These are phyloP conservation scores for Oceanodroma tethys DNA, from an alignment of 2,113 vertebrate genomes.

Conservation along the genomic window DNA sequence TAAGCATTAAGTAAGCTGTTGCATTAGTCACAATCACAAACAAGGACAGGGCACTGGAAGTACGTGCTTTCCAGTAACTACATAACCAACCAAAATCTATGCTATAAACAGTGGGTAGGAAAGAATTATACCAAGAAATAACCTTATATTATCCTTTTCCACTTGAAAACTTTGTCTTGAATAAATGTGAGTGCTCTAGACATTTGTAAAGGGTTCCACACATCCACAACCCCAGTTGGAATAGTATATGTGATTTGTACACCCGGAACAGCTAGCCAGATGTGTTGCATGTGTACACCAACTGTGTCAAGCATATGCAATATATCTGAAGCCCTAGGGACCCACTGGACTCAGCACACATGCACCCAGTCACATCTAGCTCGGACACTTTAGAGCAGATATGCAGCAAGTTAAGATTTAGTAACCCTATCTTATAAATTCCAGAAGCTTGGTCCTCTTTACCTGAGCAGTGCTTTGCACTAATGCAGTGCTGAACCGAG, in stretches of 20 bases:
- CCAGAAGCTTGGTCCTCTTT: not conserved
- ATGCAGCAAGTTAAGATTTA: not conserved
- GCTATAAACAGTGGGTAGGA: rapidly evolving
- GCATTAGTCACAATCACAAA: not conserved
- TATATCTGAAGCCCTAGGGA: not conserved
- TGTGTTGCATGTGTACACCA: not conserved
- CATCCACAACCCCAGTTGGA: not conserved
- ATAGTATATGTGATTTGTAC: not conserved
- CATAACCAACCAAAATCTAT: not conserved
- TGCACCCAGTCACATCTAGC: not conserved
- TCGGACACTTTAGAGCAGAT: not conserved
- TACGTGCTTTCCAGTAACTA: not conserved
- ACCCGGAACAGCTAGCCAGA: not conserved
- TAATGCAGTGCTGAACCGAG: not conserved
- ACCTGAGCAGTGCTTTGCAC: not conserved
- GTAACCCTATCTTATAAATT: not conserved
- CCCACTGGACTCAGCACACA: not conserved
- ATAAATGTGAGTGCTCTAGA: not conserved
- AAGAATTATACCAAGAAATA: not conserved
- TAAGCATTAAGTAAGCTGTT: not conserved
- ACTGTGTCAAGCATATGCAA: not conserved
- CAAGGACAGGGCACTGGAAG: not conserved
- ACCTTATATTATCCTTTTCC: not conserved
- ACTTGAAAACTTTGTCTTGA: not conserved
- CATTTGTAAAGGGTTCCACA: not conserved